Conservation (phyloP, 1,140 invertebrate genomes). For the Chrysomallon squamiferum region DNA sequence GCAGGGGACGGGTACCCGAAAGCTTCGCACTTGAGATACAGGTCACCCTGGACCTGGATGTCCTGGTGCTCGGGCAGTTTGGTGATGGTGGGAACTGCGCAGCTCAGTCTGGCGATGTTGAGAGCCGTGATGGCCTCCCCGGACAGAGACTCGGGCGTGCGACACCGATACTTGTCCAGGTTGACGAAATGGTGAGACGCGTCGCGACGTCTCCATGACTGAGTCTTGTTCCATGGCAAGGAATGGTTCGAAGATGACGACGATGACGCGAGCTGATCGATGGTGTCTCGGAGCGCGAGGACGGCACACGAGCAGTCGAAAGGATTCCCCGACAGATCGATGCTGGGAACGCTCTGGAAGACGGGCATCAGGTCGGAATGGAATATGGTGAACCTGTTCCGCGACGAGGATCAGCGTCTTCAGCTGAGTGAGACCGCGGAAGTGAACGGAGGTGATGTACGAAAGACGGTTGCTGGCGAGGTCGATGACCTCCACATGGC, state of each 20-base stretch:
- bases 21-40: slow-evolving; percentile 33
- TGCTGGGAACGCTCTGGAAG: slow-evolving; percentile 15
- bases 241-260: neutral
- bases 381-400: slow-evolving; percentile 30
- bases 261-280: neutral
- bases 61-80: slow-evolving; percentile 8
- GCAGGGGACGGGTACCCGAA: slow-evolving; percentile 30
- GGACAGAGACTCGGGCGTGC: slow-evolving; percentile 16
- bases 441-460: slow-evolving; percentile 14
- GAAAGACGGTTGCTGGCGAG: slow-evolving; percentile 29
- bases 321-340: slow-evolving; percentile 46
- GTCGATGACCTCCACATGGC: slow-evolving; percentile 26
- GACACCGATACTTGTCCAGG: slow-evolving; percentile 24
- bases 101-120: slow-evolving; percentile 16
- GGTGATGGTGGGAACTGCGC: slow-evolving; percentile 26
- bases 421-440: slow-evolving; percentile 16
- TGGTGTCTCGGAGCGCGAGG: neutral
- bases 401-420: slow-evolving; percentile 20
- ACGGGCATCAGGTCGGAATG: slow-evolving; percentile 5
- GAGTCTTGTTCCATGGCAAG: too few species aligned
- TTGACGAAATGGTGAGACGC: slow-evolving; percentile 10
- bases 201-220: neutral
- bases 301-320: slow-evolving; percentile 52
- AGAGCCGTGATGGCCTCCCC: slow-evolving; percentile 26
- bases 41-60: slow-evolving; percentile 13